Conservation (phyloP, 1,140 invertebrate species). For the Drosophila malerkotliana region DNA sequence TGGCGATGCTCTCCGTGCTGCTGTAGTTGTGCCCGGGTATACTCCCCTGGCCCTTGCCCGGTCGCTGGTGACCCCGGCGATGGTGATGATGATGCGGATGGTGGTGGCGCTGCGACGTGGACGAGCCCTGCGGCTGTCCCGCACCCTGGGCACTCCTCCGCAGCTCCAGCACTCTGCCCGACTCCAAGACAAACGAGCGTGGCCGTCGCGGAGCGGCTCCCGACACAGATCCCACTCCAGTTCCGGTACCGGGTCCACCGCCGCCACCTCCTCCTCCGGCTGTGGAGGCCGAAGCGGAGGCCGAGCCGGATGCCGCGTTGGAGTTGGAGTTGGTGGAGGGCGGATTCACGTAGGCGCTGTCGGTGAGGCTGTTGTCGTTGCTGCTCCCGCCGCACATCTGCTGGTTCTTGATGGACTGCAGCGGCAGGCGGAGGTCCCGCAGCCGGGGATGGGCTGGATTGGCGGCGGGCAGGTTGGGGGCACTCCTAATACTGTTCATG, state of each 20-base stretch:
- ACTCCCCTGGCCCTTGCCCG: slow-evolving; percentile 48
- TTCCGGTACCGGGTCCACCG: neutral
- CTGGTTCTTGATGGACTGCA: slow-evolving; percentile 86
- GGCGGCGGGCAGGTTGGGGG: slow-evolving; percentile 89
- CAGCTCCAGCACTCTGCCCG: slow-evolving; percentile 83
- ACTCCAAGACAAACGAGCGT: slow-evolving; percentile 81
- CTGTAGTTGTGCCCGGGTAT: slow-evolving; percentile 87
- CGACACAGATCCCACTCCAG: neutral
- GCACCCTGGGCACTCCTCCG: slow-evolving; percentile 78
- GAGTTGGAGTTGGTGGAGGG: slow-evolving; percentile 72
- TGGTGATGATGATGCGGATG: slow-evolving; percentile 81
- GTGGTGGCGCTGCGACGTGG: slow-evolving; percentile 85
- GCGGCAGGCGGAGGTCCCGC: slow-evolving; percentile 87
- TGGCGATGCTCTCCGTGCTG: slow-evolving; percentile 93
- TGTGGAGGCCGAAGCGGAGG: slow-evolving; percentile 16
- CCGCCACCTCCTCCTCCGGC: neutral
- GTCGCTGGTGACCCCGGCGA: slow-evolving; percentile 32
- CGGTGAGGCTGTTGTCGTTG: slow-evolving; percentile 87
- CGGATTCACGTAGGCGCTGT: slow-evolving; percentile 82
- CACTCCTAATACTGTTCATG: slow-evolving; percentile 91
- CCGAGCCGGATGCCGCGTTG: slow-evolving; percentile 40
- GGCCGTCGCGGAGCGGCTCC: slow-evolving; percentile 32
- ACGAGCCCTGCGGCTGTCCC: slow-evolving; percentile 11
- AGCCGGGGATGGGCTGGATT: slow-evolving; percentile 88
- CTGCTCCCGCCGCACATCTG: slow-evolving; percentile 85